Evolutionary conservation across 2,888 invertebrate species (phyloP).

Genomic region (Tenthredo scrophulariae): DNA sequence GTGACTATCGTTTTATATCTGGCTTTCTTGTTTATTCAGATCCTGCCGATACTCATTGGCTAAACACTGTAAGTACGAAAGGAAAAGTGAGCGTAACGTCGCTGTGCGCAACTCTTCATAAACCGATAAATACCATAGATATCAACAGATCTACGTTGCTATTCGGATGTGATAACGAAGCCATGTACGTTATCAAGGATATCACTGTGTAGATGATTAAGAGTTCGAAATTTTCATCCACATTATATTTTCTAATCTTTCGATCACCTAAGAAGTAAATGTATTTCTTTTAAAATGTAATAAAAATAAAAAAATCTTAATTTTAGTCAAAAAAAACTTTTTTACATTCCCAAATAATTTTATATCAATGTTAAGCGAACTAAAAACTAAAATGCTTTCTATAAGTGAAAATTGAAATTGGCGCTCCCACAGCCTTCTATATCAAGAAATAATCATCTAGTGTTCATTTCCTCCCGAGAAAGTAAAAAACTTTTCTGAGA

Average conservation of each 20-base stretch:
- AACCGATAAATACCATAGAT: conserved; percentile 91
- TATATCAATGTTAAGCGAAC: too few species aligned
- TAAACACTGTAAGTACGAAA: conserved; percentile 79
- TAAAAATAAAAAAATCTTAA: background rate
- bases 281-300: background rate
- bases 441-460: background rate
- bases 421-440: conserved; percentile 47
- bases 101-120: conserved; percentile 86
- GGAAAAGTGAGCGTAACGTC: conserved; percentile 85
- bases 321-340: background rate
- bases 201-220: conserved; percentile 71
- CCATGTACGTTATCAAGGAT: conserved; percentile 89
- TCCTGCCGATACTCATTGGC: conserved; percentile 78
- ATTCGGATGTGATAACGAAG: conserved; percentile 94
- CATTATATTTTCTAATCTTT: background rate
- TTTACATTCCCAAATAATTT: background rate
- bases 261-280: background rate
- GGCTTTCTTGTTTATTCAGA: conserved; percentile 69
- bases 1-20: conserved; percentile 68
- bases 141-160: conserved; percentile 87
- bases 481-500: background rate
- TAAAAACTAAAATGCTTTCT: background rate
- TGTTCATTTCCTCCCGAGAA: background rate
- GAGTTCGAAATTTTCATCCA: background rate
- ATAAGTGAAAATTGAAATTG: background rate